Evolutionary conservation across 2,113 vertebrate species (phyloP), one percentile per base, ranked within the genome.

Genomic region (Salvelinus alpinus): DNA sequence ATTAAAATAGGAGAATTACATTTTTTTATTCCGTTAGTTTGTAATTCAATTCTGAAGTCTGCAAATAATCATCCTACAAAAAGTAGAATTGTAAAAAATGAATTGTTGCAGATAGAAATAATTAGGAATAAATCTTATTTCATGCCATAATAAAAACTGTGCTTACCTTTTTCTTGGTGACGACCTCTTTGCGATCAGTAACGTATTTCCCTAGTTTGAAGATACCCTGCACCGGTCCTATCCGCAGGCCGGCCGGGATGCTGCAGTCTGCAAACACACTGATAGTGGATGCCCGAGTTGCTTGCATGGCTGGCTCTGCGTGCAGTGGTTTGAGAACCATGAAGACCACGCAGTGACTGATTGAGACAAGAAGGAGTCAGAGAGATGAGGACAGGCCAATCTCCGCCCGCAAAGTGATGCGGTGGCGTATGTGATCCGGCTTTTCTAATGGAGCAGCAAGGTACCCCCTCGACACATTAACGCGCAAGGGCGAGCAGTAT

Each of bases 121-220:
- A 57, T 18, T 18, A 57, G 16, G 18, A 57, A 57, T 14, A 57
- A 57, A 57, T 57, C 1, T 34, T 69, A 70, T 24, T 70, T 20
- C 4, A n/a, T 25, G 31, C 34, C 2, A 59, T 38, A 73, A 64
- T 74, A 34, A 38, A 20, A 34, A 72, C n/a, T 47, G 73, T 73
- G 75, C 91, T 87, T 92, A 97, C 98, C 96, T 98, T 99, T 93
- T 98, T 98, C 90, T 96, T 98, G 74, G 94, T 93, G 93, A 95
- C 97, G 71, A 94, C 92, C 84, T 99, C 98, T 86, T 95, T 98
- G 82, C 96, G 97, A 89, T 99, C 98, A 76, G 97, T 95, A 90
- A 97, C 91, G 93, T 97, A 97, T 92, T 98, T 98, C 87, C 98
- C 98, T 85, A 99, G 93, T 91, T 95, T 98, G 93, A 97, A 99